phyloP scores from a whole-genome alignment of 1,140 invertebrate species.

The Scaptomyza graminum region DNA sequence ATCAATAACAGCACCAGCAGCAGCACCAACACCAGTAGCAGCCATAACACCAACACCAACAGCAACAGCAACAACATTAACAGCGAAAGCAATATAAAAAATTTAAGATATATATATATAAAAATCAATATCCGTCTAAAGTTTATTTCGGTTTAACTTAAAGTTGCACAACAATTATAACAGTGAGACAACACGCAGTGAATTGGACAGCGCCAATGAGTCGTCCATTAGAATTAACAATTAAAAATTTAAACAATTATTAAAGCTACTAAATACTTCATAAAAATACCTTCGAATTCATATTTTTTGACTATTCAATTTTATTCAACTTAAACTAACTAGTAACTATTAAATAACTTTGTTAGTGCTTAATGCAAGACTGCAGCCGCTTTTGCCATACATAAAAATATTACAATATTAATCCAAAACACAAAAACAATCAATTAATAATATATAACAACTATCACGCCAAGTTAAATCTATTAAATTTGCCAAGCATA shows the following conservation, averaged over 20 bases:
- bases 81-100: neutral
- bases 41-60: conserved; percentile 17
- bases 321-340: conserved; percentile 17
- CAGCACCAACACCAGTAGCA: conserved; percentile 25
- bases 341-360: conserved; percentile 13
- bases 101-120: conserved; percentile 26
- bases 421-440: conserved; percentile 7
- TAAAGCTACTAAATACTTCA: conserved; percentile 2
- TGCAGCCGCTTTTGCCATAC: conserved; percentile 57
- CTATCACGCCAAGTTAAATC: conserved; percentile 1
- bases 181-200: conserved; percentile 21
- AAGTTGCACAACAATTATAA: conserved; percentile 50
- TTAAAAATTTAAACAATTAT: conserved; percentile 4
- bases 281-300: conserved; percentile 1
- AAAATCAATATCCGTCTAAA: conserved; percentile 84
- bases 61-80: conserved; percentile 22
- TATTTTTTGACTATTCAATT: neutral
- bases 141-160: conserved; percentile 78
- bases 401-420: conserved; percentile 23
- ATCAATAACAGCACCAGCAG: conserved; percentile 2
- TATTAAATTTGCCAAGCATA: conserved; percentile 28
- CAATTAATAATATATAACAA: conserved; percentile 13
- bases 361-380: conserved; percentile 49
- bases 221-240: conserved; percentile 20
- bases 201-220: conserved; percentile 24